Evolutionary conservation across 2,888 invertebrate species (phyloP).

Genomic region (Pseudanteris insignis): DNA sequence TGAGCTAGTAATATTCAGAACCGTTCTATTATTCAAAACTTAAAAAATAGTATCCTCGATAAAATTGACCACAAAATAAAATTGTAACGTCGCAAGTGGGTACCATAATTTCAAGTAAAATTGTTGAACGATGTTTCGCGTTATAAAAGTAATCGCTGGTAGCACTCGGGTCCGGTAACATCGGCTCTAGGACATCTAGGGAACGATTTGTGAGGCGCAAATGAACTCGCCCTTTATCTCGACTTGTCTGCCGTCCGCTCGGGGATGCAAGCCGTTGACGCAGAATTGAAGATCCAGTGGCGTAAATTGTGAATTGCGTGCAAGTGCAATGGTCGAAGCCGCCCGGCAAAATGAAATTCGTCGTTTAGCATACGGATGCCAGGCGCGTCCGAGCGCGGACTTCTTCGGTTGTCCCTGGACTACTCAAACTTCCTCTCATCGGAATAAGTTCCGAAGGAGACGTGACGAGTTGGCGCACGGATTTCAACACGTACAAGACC

Average conservation of each 20-base stretch:
- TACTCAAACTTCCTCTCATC: slow-evolving; percentile 11
- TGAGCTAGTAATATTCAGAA: too few species aligned
- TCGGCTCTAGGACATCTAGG: slow-evolving; percentile 24
- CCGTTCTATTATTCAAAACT: too few species aligned
- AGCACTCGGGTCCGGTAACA: too few species aligned
- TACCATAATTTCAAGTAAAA: too few species aligned
- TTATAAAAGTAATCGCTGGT: too few species aligned
- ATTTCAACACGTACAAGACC: too few species aligned
- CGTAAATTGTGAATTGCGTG: slow-evolving; percentile 48
- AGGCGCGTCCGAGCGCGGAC: slow-evolving; percentile 14
- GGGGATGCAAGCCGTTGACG: slow-evolving; percentile 26
- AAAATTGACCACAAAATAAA: too few species aligned
- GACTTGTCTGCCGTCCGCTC: slow-evolving; percentile 13
- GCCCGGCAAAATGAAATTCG: slow-evolving; percentile 52
- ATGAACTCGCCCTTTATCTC: slow-evolving; percentile 33
- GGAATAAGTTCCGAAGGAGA: not conserved
- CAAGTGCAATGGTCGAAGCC: slow-evolving; percentile 24
- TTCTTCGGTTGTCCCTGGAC: slow-evolving; percentile 14
- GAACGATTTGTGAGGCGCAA: slow-evolving; percentile 28
- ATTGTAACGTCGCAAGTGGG: too few species aligned
- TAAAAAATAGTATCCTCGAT: too few species aligned
- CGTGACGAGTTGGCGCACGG: not conserved
- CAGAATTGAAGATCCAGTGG: slow-evolving; percentile 42
- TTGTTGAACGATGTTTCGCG: too few species aligned
- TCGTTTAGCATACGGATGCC: slow-evolving; percentile 53